A percentile compares a stretch with the other conserved stretches of the same genome.
phyloP scores from a whole-genome alignment of 2,797 vertebrate genomes.

The Monodelphis domestica region DNA sequence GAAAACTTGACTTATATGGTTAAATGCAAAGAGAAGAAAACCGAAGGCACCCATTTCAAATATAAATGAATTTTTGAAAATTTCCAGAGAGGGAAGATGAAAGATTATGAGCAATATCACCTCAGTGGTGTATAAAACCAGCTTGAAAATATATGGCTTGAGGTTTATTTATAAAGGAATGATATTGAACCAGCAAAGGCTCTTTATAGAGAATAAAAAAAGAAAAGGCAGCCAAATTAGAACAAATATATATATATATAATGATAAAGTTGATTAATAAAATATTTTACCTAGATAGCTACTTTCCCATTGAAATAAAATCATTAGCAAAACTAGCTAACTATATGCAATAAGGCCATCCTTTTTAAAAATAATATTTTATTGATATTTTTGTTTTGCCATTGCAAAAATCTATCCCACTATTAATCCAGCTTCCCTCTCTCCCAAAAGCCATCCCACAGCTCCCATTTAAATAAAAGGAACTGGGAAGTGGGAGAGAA shows the following conservation, averaged over 20 bases:
- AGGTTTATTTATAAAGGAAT: background rate
- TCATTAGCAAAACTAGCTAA: background rate
- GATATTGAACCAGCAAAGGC: background rate
- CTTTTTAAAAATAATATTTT: too few species aligned
- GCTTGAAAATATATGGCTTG: background rate
- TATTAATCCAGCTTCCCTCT: too few species aligned
- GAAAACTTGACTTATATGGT: too few species aligned
- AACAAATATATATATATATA: background rate
- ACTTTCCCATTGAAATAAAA: background rate
- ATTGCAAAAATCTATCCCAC: too few species aligned
- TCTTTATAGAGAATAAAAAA: background rate
- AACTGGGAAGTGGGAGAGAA: too few species aligned
- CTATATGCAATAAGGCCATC: background rate
- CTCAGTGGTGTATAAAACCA: background rate
- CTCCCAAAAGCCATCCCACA: too few species aligned
- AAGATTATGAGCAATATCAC: background rate
- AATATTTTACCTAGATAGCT: background rate
- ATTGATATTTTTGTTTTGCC: too few species aligned
- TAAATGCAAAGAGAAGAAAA: too few species aligned
- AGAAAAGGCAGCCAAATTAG: background rate
- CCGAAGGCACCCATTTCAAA: too few species aligned
- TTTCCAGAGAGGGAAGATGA: background rate
- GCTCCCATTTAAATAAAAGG: too few species aligned
- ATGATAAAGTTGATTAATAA: background rate
- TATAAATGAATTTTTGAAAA: too few species aligned